Percentiles rank a stretch among this genome's conserved stretches.
Conservation (phyloP, 2,797 vertebrate species). For the Phalloptychus januarius region DNA sequence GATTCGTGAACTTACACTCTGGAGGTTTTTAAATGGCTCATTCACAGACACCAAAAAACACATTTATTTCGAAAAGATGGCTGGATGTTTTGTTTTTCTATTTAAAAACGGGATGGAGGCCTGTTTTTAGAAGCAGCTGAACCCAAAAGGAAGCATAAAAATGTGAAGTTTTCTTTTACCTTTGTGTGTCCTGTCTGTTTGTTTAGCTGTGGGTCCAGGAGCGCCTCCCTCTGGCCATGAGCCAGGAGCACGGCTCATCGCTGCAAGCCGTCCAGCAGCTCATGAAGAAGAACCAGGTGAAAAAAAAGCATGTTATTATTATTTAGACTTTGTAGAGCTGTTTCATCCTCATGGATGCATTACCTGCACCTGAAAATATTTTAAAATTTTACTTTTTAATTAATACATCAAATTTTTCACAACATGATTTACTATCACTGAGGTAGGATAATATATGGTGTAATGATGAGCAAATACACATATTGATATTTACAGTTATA, state of each 20-base stretch:
- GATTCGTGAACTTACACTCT: too few species aligned
- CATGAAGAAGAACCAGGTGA: slow-evolving; percentile 96
- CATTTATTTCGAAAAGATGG: too few species aligned
- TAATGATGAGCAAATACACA: neutral
- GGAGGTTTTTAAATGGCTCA: too few species aligned
- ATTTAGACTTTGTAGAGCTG: neutral
- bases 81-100: too few species aligned
- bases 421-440: neutral
- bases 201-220: slow-evolving; percentile 92
- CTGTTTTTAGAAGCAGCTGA: too few species aligned
- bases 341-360: neutral
- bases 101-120: too few species aligned
- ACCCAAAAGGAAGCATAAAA: too few species aligned
- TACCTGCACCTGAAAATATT: neutral
- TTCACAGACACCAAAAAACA: too few species aligned
- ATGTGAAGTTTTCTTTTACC: neutral
- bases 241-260: slow-evolving; percentile 86
- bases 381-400: neutral
- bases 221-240: slow-evolving; percentile 87
- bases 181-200: neutral
- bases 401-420: neutral
- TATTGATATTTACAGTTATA: neutral
- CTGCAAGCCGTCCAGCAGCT: slow-evolving; percentile 92
- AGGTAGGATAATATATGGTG: neutral
- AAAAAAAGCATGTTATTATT: neutral